Evolutionary conservation across 2,113 vertebrate genomes (phyloP), one percentile per base, ranked within the genome.

Genomic region (Thalassarche chlororhynchos): DNA sequence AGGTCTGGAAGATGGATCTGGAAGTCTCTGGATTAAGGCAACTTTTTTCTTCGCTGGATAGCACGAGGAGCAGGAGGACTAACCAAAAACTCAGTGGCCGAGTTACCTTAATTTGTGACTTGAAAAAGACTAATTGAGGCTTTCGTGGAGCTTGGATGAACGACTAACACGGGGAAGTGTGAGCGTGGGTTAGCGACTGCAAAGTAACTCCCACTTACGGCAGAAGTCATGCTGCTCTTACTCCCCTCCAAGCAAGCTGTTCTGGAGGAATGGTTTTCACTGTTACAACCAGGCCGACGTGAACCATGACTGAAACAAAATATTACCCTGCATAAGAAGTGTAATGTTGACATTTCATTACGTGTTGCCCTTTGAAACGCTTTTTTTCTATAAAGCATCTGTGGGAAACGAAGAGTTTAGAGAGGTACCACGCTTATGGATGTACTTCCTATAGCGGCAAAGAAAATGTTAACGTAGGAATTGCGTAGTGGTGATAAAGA

Each of bases 181-280:
- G 64, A 74, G 15, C 19, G 21, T 11, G 89, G 47, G 12, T 2
- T 18, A 12, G 49, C 11, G 14, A 0, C 79, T 36, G 72, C 64
- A 0, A 8, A 38, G 84, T 11, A 5, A 7, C 47, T 74, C 55
- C 42, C 26, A 1, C 40, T 12, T 1, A 1, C 23, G 3, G 36
- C 4, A 42, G 36, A 2, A 4, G 17, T 31, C 51, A 2, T 2
- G 0, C 38, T 12, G 25, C 52, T 14, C 47, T 1, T 2, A 0
- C 58, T 10, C 26, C 40, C 47, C 23, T 12, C 51, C 51, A 1
- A 3, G 31, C 44, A 2, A 10, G 34, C 62, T 11, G 12, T 7
- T 55, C n/a, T 3, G 46, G 62, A 8, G 72, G 60, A 54, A 1
- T 7, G 17, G 36, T 7, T 42, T 10, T 12, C 38, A 2, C 55